phyloP scores from a whole-genome alignment of 2,113 vertebrate genomes.

The Erpornis zantholeuca region DNA sequence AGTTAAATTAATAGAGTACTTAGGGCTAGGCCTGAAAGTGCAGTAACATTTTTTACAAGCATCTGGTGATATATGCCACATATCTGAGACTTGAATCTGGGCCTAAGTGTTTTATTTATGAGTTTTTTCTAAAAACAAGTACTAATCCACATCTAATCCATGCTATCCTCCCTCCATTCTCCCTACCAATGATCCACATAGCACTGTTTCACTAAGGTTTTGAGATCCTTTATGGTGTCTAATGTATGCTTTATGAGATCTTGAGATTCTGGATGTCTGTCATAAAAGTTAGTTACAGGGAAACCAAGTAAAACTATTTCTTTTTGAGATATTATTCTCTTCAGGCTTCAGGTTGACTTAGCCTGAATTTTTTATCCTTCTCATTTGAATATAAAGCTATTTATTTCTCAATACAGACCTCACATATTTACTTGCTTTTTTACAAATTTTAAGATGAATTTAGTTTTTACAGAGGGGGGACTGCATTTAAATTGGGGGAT shows the following conservation, averaged over 20 bases:
- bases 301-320: not conserved
- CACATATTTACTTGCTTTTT: not conserved
- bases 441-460: not conserved
- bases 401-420: not conserved
- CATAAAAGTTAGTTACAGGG: not conserved
- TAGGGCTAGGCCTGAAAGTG: slow-evolving; percentile 1
- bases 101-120: slow-evolving; percentile 60
- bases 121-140: slow-evolving; percentile 54
- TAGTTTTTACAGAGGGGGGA: fast-evolving
- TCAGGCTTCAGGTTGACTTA: not conserved
- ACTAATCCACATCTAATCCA: slow-evolving; percentile 57
- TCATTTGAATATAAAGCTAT: not conserved
- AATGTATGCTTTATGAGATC: not conserved
- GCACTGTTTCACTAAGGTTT: not conserved
- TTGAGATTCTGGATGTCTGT: not conserved
- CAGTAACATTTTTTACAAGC: slow-evolving; percentile 65
- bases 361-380: not conserved
- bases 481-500: not conserved
- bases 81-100: slow-evolving; percentile 36
- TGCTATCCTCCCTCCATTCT: not conserved
- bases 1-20: slow-evolving; percentile 57
- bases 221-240: not conserved
- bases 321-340: not conserved
- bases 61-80: slow-evolving; percentile 37
- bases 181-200: not conserved